Evolutionary conservation across 2,888 invertebrate species (phyloP).

Genomic region (Rapana venosa): DNA sequence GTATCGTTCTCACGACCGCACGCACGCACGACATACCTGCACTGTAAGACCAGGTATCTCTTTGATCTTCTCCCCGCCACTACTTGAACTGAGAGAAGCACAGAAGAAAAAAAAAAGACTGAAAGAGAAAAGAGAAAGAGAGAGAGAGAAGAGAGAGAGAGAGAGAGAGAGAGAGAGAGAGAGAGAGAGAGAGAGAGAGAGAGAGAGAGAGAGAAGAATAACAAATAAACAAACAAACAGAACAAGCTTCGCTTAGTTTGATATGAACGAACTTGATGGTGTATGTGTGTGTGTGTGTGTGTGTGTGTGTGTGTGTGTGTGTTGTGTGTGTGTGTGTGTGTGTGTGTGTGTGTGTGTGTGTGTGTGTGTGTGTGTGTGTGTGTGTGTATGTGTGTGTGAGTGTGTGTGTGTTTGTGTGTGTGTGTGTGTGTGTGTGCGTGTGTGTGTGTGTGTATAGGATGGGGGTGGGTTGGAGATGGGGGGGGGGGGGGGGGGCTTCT

Average conservation of each 20-base stretch:
- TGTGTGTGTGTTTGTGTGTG: slow-evolving; percentile 19
- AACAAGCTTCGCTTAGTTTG: too few relatives aligned
- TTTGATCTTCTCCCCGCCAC: too few relatives aligned
- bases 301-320: slow-evolving; percentile 10
- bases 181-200: neutral
- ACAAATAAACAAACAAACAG: neutral
- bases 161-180: neutral
- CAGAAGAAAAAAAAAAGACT: neutral
- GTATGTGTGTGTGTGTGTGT: slow-evolving; percentile 21
- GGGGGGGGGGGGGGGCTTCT: too few relatives aligned
- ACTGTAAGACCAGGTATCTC: too few relatives aligned
- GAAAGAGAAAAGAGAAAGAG: neutral
- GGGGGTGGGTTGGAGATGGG: too few relatives aligned
- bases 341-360: too few relatives aligned
- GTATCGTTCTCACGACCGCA: neutral
- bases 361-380: too few relatives aligned
- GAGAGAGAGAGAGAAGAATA: neutral
- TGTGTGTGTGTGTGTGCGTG: slow-evolving; percentile 6
- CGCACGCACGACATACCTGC: neutral
- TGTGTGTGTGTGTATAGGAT: neutral
- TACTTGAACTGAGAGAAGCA: neutral
- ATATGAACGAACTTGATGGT: neutral
- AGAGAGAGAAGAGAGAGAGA: neutral
- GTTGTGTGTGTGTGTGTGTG: neutral
- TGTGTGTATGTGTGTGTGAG: neutral